Evolutionary conservation across 2,797 vertebrate species (phyloP).

Genomic region (Acanthurus tractus): DNA sequence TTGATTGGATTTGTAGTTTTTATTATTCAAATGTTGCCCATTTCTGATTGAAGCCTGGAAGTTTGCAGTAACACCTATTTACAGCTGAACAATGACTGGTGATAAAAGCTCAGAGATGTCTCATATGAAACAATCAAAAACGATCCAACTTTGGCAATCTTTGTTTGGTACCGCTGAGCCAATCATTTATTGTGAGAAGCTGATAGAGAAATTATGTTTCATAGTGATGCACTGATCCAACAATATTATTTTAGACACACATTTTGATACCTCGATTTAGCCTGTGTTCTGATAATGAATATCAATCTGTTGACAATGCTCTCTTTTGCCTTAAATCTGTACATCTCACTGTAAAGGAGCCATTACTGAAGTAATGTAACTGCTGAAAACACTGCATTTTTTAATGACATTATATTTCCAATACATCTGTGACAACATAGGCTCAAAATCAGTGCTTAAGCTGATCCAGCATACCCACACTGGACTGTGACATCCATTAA

Average conservation of each 20-base stretch:
- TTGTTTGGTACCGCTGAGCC: neutral
- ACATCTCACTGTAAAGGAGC: neutral
- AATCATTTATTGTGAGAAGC: neutral
- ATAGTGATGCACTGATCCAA: neutral
- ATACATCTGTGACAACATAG: neutral
- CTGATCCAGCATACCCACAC: neutral
- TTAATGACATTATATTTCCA: neutral
- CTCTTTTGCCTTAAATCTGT: neutral
- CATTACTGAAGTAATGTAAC: neutral
- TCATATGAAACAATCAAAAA: constrained; percentile 7
- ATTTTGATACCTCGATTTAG: neutral
- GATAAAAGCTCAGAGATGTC: neutral
- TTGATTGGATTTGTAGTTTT: constrained; percentile 10
- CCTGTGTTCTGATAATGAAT: neutral
- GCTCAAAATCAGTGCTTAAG: neutral
- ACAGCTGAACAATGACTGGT: neutral
- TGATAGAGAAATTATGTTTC: constrained; percentile 14
- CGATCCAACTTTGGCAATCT: neutral
- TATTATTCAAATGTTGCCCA: neutral
- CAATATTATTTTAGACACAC: neutral
- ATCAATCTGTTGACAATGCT: neutral
- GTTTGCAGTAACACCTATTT: neutral
- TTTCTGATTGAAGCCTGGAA: neutral
- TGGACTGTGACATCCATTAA: neutral
- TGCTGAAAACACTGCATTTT: neutral